Base-by-base conservation (phyloP, 2,888 invertebrate genomes). In the Incurvaria masculella region DNA sequence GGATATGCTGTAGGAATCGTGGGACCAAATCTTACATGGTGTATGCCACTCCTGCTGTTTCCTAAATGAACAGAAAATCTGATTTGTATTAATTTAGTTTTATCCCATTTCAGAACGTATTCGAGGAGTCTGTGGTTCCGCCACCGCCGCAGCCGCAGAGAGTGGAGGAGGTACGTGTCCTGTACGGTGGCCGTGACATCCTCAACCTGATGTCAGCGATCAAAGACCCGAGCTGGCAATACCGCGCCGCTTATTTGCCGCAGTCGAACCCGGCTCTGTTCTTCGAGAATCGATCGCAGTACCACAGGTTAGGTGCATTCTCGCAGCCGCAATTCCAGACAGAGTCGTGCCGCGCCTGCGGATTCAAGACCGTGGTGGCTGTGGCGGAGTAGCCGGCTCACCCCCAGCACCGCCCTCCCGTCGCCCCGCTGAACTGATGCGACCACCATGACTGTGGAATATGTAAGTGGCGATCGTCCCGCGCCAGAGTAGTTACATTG, bases 231-330 rank as follows among this genome's bases (percentile, higher is more conserved):
- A 68, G 70, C 52, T 84, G 84, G 84, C 78, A 73, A 60, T 75
- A 81, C 61, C 75, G 72, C 49, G 70, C 79, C 45, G 79, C 83
- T 10, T 64, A 65, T 57, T 69, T 84, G 67, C 83, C 83, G 4
- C 72, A 79, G 8, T 79, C 80, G 64, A 80, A 81, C 60, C 75
- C 80, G 11, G 67, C 72, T n/a, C 68, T 79, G 59, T 83, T 81
- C 73, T 81, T 83, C 61, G 80, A 80, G 56, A 84, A 84, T 67
- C 80, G 83, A 58, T 84, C 84, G 42, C 80, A 83, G 64, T 82
- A 82, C 58, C 81, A 82, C 63, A 80, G 83, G 45, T 67, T 83
- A 58, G 80, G 81, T 6, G 78, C 79, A 10, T 74, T 76, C 51
- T 80, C 80, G 52, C 73, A 70, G 60, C 79, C 81, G 63, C 81